Evolutionary conservation across 2,797 vertebrate species (phyloP).

Genomic region (Antennarius maculatus): DNA sequence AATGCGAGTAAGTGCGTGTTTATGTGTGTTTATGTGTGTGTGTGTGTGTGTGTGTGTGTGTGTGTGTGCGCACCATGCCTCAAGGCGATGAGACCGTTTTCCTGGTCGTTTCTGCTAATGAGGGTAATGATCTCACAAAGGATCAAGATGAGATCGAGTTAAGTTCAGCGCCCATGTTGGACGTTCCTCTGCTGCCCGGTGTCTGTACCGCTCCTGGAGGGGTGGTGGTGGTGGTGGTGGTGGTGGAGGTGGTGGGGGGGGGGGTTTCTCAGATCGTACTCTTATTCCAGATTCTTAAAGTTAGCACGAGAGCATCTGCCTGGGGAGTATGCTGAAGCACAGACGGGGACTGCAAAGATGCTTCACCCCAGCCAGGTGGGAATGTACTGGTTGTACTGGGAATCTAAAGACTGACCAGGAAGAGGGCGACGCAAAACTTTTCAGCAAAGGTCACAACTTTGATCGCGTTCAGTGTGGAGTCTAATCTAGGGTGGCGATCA

Average conservation of each 20-base stretch:
- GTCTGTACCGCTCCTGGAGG: too few relatives aligned
- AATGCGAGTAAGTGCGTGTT: too few relatives aligned
- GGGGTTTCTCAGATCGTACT: conserved; percentile 12
- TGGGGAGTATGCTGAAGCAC: conserved; percentile 2
- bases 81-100: conserved; percentile 15
- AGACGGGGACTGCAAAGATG: background rate
- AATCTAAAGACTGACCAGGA: conserved; percentile 19
- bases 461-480: conserved; percentile 15
- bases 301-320: background rate
- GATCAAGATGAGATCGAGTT: conserved; percentile 39
- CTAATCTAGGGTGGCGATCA: conserved; percentile 32
- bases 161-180: conserved; percentile 19
- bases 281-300: too few relatives aligned
- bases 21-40: background rate
- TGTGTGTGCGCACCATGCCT: background rate
- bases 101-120: conserved; percentile 42
- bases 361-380: conserved; percentile 42
- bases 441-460: conserved; percentile 61
- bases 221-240: too few relatives aligned
- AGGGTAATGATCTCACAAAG: conserved; percentile 37
- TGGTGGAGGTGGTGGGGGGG: too few relatives aligned
- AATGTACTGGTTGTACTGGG: conserved; percentile 68
- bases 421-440: conserved; percentile 50
- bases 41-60: background rate
- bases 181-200: too few relatives aligned